Evolutionary conservation across 2,797 vertebrate genomes (phyloP).

Genomic region (Coilia nasus): DNA sequence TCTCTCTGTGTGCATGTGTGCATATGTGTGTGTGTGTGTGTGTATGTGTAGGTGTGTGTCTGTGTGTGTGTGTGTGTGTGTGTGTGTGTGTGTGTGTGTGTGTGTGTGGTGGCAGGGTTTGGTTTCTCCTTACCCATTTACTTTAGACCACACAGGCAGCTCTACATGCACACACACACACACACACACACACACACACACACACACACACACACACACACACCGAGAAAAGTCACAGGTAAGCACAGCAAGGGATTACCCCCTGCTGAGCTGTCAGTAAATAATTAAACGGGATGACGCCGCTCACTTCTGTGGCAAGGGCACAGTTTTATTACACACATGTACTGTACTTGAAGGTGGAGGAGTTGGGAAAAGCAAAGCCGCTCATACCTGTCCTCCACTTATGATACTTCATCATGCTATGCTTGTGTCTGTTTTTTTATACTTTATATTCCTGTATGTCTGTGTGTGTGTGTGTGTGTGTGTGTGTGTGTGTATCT

Average conservation of each 20-base stretch:
- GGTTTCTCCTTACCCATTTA: slow-evolving; percentile 5
- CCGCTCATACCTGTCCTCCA: not conserved
- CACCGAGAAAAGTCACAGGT: not conserved
- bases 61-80: slow-evolving; percentile 13
- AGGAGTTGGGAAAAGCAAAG: not conserved
- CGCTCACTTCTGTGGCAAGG: not conserved
- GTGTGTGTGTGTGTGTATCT: not conserved
- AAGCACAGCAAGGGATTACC: not conserved
- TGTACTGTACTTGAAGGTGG: not conserved
- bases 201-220: slow-evolving; percentile 25
- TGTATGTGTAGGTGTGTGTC: not conserved
- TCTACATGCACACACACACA: not conserved
- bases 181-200: slow-evolving; percentile 20
- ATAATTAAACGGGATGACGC: not conserved
- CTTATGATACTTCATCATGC: not conserved
- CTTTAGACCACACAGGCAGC: slow-evolving; percentile 16
- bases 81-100: not conserved
- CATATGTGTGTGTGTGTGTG: too few relatives aligned
- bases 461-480: not conserved
- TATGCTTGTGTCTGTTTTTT: not conserved
- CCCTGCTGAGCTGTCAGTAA: not conserved
- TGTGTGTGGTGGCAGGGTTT: not conserved
- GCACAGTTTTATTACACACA: not conserved
- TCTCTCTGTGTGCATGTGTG: too few relatives aligned
- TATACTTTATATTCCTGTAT: not conserved